Evolutionary conservation across 2,797 vertebrate species (phyloP), one percentile per base, ranked within the genome.

Genomic region (Cyprinella venusta): DNA sequence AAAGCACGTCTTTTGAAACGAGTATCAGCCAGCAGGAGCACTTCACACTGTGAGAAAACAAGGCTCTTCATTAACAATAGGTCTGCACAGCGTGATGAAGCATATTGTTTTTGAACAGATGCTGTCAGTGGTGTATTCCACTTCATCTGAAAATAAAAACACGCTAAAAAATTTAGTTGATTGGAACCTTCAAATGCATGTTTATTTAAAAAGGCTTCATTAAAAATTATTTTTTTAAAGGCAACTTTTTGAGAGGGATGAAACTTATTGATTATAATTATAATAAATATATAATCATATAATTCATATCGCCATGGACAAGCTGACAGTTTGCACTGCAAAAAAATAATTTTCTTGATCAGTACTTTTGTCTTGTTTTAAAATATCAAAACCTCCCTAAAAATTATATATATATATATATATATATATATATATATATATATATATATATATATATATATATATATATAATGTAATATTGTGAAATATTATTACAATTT

Each of bases 11-110:
- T 87, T 87, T 80, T 88, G 89, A 90, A 86, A 70, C 84, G 84
- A 71, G 13, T 36, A 87, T 76, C 63, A 26, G 85, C 63, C 84
- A 83, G 82, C 88, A 88, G 87, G 80, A 89, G 84, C 81, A 76
- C 82, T 85, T 85, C 61, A 54, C 85, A 74, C 42, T 67, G 40
- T 56, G 85, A 79, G 80, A 79, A 83, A 85, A 90, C 88, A 87
- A 81, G 59, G 30, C 81, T 83, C 84, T 78, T 86, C 85, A 87
- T 83, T 88, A 86, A 89, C 88, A 84, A 74, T 84, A 85, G 71
- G 72, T 84, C 38, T 59, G 80, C 85, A 84, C 80, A 89, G 87
- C 84, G 69, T 87, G 83, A 86, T 80, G 85, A 71, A 84, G 78
- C 82, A 75, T 65, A 86, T 89, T 89, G 79, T 82, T 82, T 70